A percentile compares a stretch with the other conserved stretches of the same genome.
phyloP scores from a whole-genome alignment of 2,113 vertebrate species.

The Lonchura striata region DNA sequence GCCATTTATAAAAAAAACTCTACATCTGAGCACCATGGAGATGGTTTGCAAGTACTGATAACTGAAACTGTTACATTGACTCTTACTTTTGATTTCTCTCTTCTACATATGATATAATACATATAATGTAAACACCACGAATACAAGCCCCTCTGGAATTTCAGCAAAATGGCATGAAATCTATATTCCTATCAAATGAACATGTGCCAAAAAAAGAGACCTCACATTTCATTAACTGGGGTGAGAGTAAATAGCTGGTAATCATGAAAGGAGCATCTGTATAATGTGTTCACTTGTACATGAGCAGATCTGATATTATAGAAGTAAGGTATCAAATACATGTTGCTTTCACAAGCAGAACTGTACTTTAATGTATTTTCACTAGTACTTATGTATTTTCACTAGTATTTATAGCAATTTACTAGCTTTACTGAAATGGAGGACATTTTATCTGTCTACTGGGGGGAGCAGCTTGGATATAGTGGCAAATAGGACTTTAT shows the following conservation, averaged over 20 bases:
- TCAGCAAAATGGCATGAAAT: neutral
- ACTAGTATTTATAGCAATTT: neutral
- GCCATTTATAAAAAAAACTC: neutral
- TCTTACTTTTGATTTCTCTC: neutral
- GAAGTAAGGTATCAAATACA: neutral
- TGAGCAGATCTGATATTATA: neutral
- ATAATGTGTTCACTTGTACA: neutral
- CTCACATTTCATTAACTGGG: neutral
- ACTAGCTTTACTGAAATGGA: neutral
- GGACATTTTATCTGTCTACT: neutral
- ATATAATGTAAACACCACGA: neutral
- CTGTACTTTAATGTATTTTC: neutral
- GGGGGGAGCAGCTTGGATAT: neutral
- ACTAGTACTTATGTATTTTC: neutral
- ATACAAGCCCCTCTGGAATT: neutral
- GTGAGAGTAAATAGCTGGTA: neutral
- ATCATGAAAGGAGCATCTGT: neutral
- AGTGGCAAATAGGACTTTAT: neutral
- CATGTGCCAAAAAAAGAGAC: neutral
- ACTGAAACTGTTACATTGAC: neutral
- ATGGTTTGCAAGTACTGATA: neutral
- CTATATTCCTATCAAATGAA: neutral
- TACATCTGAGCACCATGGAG: neutral
- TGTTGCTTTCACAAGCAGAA: neutral
- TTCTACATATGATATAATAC: neutral